These are phyloP conservation scores for Ramphastos sulfuratus DNA, from an alignment of 2,113 vertebrate species.

Conservation along the genomic window DNA sequence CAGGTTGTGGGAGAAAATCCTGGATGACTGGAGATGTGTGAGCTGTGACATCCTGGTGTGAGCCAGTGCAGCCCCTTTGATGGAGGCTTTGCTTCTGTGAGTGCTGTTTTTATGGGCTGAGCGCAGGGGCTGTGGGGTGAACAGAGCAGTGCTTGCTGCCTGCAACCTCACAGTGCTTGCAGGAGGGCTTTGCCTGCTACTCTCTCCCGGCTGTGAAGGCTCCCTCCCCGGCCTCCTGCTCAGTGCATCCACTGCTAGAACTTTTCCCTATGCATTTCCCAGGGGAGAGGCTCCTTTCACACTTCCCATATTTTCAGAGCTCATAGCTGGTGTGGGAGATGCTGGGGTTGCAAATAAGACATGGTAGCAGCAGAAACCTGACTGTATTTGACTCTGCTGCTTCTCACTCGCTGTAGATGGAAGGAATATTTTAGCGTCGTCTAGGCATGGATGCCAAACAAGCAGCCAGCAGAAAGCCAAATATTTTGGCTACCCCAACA, in stretches of 20 bases:
- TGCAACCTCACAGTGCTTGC: accelerated
- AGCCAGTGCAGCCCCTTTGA: background rate
- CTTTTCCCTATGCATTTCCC: background rate
- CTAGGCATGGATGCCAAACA: slow-evolving; percentile 10
- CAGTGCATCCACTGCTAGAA: background rate
- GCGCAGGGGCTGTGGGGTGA: background rate
- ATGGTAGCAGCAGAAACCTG: background rate
- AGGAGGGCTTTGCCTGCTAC: background rate
- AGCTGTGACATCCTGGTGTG: background rate
- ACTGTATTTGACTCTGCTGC: background rate
- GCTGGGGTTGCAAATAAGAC: background rate
- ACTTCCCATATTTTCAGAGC: background rate
- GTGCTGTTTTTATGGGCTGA: accelerated
- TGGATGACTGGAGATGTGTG: background rate
- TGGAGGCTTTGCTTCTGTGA: background rate
- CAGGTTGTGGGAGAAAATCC: accelerated
- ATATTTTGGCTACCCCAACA: slow-evolving; percentile 55
- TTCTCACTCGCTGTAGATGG: background rate
- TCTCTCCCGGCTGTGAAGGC: background rate
- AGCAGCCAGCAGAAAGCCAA: slow-evolving; percentile 30
- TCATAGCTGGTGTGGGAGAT: accelerated
- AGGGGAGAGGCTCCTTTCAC: background rate
- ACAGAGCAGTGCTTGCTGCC: background rate
- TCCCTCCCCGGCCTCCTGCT: background rate
- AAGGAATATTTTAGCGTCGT: background rate